Percentiles rank a stretch among this genome's conserved stretches.
Evolutionary conservation across 2,113 vertebrate genomes (phyloP).

Genomic region (Connochaetes taurinus): DNA sequence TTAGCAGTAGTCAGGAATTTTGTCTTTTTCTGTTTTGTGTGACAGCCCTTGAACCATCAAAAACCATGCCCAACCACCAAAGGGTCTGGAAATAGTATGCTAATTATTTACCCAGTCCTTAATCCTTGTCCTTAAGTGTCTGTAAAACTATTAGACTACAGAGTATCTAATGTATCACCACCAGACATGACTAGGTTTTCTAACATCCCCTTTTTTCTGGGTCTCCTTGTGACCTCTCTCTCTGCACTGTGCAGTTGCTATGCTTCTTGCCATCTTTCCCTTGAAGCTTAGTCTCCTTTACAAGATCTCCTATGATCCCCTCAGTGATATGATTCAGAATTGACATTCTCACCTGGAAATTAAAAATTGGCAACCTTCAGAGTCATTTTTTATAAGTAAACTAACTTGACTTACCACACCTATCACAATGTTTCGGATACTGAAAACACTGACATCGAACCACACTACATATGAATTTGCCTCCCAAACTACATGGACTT

Average conservation of each 20-base stretch:
- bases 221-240: background rate
- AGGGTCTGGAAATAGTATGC: background rate
- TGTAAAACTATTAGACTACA: background rate
- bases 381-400: background rate
- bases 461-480: background rate
- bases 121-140: background rate
- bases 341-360: background rate
- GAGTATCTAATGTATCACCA: background rate
- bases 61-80: background rate
- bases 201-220: background rate
- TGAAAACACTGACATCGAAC: background rate
- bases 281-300: background rate
- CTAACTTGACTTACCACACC: background rate
- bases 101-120: background rate
- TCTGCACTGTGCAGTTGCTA: fast-evolving
- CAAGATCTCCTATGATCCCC: background rate
- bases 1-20: background rate
- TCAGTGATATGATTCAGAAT: background rate
- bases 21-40: background rate
- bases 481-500: background rate
- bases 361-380: background rate
- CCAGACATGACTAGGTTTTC: background rate
- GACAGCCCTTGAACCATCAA: background rate
- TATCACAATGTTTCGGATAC: background rate
- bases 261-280: background rate